A percentile compares a stretch with the other conserved stretches of the same genome.
Evolutionary conservation across 2,797 vertebrate genomes (phyloP).

Genomic region (Molossus molossus): DNA sequence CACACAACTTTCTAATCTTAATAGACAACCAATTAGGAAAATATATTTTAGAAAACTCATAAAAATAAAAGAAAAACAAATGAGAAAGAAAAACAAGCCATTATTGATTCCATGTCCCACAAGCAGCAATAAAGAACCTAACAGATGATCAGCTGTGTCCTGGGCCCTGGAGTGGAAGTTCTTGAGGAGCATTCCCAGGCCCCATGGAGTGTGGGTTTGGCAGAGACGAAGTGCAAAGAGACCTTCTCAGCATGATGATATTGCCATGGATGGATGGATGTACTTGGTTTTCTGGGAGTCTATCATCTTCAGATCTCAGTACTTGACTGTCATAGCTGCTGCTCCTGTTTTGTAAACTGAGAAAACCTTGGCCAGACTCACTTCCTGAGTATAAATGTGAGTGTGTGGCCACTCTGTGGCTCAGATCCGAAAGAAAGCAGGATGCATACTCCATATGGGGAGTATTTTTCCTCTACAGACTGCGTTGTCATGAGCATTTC

Average conservation of each 20-base stretch:
- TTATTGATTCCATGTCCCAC: background rate
- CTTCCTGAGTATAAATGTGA: background rate
- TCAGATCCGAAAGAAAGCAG: background rate
- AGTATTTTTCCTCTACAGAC: background rate
- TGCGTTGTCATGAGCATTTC: background rate
- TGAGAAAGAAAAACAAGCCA: background rate
- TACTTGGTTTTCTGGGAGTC: background rate
- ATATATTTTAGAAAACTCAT: background rate
- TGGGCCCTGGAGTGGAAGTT: background rate
- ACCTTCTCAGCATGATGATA: background rate
- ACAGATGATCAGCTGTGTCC: background rate
- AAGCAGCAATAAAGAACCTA: background rate
- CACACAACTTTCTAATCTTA: background rate
- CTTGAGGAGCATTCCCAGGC: accelerated
- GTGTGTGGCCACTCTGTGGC: background rate
- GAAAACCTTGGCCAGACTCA: background rate
- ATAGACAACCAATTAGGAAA: constrained; percentile 55
- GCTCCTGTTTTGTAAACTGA: background rate
- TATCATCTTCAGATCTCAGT: background rate
- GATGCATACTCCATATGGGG: background rate
- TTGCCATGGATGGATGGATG: background rate
- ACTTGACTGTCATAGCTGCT: background rate
- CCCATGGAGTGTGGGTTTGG: background rate
- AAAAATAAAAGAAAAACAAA: background rate
- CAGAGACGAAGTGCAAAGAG: background rate